These are phyloP conservation scores for Cinclus cinclus DNA, from an alignment of 2,113 vertebrate species.

Conservation along the genomic window DNA sequence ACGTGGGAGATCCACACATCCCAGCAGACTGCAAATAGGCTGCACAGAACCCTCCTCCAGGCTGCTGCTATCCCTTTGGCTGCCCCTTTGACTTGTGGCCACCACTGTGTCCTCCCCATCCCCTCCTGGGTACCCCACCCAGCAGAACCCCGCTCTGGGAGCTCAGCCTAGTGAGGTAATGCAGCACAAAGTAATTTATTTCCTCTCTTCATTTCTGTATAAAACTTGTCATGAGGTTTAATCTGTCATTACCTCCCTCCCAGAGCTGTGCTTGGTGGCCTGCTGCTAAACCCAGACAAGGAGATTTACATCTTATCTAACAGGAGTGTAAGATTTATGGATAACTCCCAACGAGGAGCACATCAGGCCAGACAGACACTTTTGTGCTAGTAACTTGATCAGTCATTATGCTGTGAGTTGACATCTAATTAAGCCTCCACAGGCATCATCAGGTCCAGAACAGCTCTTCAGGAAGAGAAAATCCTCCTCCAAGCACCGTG, in stretches of 20 bases:
- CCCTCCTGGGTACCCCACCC: too few relatives aligned
- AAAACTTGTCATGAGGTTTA: neutral
- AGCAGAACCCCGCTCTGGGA: neutral
- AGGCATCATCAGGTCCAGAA: neutral
- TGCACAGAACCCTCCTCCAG: neutral
- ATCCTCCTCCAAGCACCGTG: neutral
- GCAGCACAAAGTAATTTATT: neutral
- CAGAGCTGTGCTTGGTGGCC: neutral
- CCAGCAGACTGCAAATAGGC: neutral
- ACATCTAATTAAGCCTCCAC: constrained; percentile 43
- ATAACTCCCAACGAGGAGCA: neutral
- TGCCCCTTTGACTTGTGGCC: neutral
- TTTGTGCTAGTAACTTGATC: constrained; percentile 28
- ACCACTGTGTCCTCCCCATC: fast-evolving
- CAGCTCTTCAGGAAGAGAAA: constrained; percentile 14
- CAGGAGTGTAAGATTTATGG: constrained; percentile 13
- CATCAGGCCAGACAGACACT: neutral
- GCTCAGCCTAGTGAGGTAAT: neutral
- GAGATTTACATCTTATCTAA: constrained; percentile 35
- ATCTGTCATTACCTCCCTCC: neutral
- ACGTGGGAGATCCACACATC: fast-evolving
- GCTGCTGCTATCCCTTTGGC: neutral
- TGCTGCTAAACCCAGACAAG: neutral
- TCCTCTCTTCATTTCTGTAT: neutral
- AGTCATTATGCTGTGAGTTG: neutral